phyloP scores from a whole-genome alignment of 2,888 invertebrate species.

The Amblyteles armatorius region DNA sequence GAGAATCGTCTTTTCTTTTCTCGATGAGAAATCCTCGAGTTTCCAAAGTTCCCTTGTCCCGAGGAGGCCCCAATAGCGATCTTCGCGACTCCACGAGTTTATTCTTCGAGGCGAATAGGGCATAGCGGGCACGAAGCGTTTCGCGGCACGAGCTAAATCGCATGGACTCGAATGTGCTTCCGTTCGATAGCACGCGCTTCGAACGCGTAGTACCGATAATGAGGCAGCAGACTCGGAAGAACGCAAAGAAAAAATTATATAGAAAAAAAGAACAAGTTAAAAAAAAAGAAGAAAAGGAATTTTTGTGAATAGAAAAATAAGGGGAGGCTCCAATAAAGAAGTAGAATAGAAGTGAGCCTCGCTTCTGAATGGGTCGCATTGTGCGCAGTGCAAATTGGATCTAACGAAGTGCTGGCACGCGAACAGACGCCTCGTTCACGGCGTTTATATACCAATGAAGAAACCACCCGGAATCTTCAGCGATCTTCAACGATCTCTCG shows the following conservation, averaged over 20 bases:
- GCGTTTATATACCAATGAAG: constrained; percentile 25
- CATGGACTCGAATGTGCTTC: constrained; percentile 51
- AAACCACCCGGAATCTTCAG: constrained; percentile 31
- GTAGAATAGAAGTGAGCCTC: constrained; percentile 28
- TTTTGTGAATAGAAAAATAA: constrained; percentile 37
- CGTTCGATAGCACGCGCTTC: constrained; percentile 54
- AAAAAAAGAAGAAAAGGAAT: neutral
- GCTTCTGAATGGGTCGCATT: constrained; percentile 51
- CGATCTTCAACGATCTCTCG: constrained; percentile 27
- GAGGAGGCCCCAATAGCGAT: constrained; percentile 37
- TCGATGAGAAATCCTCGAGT: constrained; percentile 57
- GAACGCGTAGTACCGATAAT: constrained; percentile 38
- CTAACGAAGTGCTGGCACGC: constrained; percentile 65
- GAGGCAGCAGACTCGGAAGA: constrained; percentile 10
- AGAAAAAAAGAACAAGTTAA: neutral
- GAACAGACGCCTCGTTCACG: constrained; percentile 50
- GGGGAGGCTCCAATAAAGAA: constrained; percentile 23
- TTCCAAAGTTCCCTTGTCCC: constrained; percentile 58
- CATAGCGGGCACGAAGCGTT: neutral
- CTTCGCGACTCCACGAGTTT: constrained; percentile 34
- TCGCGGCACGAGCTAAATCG: constrained; percentile 12
- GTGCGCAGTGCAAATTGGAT: constrained; percentile 61
- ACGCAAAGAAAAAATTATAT: neutral
- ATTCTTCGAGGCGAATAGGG: constrained; percentile 34
- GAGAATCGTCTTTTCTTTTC: constrained; percentile 56